Conservation (phyloP, 2,888 invertebrate genomes). For the Habroteleia sp. region DNA sequence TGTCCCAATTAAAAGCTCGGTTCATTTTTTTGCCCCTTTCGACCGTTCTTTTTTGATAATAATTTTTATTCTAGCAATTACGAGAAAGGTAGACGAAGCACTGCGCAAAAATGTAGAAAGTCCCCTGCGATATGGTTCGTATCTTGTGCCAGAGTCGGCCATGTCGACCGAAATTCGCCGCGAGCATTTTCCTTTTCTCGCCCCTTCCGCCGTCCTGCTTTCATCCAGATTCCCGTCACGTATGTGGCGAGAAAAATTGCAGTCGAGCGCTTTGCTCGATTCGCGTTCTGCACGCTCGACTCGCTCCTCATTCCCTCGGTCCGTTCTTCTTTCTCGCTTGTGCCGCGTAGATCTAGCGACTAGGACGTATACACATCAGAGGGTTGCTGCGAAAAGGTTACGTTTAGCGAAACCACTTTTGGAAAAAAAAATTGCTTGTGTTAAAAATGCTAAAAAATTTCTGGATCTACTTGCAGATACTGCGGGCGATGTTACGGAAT, state of each 20-base stretch:
- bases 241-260: slow-evolving; percentile 81
- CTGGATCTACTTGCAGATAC: slow-evolving; percentile 3
- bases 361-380: slow-evolving; percentile 58
- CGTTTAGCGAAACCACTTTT: slow-evolving; percentile 58
- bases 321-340: slow-evolving; percentile 60
- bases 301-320: slow-evolving; percentile 56
- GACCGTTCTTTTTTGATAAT: slow-evolving; percentile 4
- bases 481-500: background rate
- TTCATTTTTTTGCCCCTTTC: slow-evolving; percentile 3
- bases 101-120: slow-evolving; percentile 68
- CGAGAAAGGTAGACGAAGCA: slow-evolving; percentile 34
- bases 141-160: slow-evolving; percentile 59
- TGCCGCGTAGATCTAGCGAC: slow-evolving; percentile 65
- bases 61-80: slow-evolving; percentile 56
- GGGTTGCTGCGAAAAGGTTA: slow-evolving; percentile 58
- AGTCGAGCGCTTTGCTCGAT: slow-evolving; percentile 81
- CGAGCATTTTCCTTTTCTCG: slow-evolving; percentile 68
- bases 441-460: slow-evolving; percentile 39
- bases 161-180: slow-evolving; percentile 72
- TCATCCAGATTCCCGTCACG: slow-evolving; percentile 80
- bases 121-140: slow-evolving; percentile 70
- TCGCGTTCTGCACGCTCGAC: slow-evolving; percentile 80
- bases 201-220: slow-evolving; percentile 65
- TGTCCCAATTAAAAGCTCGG: slow-evolving; percentile 9
- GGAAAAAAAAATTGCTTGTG: slow-evolving; percentile 46